A percentile compares a stretch with the other conserved stretches of the same genome.
Evolutionary conservation across 2,113 vertebrate genomes (phyloP).

Genomic region (Jaculus jaculus): DNA sequence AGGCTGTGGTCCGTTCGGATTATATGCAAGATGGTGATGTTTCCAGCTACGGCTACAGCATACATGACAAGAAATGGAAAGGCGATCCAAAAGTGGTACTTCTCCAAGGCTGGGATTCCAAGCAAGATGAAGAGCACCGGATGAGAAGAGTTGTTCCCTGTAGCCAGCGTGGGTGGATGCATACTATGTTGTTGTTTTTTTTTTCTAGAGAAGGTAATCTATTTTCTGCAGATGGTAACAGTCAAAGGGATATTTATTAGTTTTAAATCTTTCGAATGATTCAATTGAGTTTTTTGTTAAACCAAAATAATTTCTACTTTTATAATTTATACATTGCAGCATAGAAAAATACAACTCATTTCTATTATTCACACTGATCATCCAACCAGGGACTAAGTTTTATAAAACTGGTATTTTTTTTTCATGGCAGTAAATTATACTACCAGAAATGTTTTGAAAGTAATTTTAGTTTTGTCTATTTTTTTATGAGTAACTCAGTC

Average conservation of each 20-base stretch:
- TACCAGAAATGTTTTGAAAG: neutral
- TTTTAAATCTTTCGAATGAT: neutral
- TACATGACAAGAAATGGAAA: slow-evolving; percentile 76
- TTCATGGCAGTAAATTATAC: neutral
- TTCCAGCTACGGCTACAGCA: slow-evolving; percentile 62
- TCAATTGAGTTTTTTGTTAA: neutral
- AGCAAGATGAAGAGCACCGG: slow-evolving; percentile 58
- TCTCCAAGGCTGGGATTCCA: slow-evolving; percentile 78
- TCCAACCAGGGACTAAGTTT: neutral
- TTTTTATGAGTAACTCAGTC: neutral
- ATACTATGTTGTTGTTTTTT: too few relatives aligned
- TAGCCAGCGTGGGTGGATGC: neutral
- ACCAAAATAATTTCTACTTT: neutral
- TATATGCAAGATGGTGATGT: slow-evolving; percentile 60
- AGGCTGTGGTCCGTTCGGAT: slow-evolving; percentile 64
- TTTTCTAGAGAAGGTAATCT: neutral
- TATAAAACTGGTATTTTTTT: neutral
- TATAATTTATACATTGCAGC: neutral
- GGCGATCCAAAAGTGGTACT: slow-evolving; percentile 69
- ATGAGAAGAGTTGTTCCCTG: slow-evolving; percentile 31
- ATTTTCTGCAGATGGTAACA: neutral
- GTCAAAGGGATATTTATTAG: neutral
- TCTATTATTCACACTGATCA: neutral
- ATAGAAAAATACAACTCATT: neutral
- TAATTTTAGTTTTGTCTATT: neutral